Percentiles rank a stretch among this genome's conserved stretches.
phyloP scores from a whole-genome alignment of 2,888 invertebrate species.

The Oligia latruncula region DNA sequence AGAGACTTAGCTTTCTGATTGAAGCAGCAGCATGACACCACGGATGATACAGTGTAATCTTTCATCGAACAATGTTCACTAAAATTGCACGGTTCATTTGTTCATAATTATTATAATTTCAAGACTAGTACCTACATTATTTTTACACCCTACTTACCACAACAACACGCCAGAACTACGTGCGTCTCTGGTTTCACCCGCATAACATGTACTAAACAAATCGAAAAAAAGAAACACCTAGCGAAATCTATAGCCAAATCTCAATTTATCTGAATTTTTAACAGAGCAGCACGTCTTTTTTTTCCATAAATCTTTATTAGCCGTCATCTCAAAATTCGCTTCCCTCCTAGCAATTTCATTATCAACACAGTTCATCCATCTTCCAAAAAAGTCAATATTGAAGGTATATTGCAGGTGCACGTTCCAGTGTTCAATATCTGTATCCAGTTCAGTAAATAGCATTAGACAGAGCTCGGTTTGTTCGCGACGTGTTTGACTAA shows the following conservation, averaged over 20 bases:
- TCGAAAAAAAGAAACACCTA: neutral
- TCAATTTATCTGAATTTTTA: neutral
- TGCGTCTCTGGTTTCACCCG: neutral
- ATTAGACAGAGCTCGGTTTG: constrained; percentile 75
- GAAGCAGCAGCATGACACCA: neutral
- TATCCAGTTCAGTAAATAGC: constrained; percentile 71
- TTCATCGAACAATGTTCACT: neutral
- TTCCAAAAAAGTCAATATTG: neutral
- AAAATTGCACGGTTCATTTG: neutral
- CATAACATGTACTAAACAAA: neutral
- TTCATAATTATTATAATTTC: neutral
- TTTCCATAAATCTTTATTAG: neutral
- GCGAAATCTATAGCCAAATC: neutral
- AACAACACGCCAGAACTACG: neutral
- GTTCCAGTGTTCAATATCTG: constrained; percentile 62
- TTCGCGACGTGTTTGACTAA: constrained; percentile 74
- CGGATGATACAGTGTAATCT: neutral
- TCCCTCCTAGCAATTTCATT: neutral
- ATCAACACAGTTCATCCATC: neutral
- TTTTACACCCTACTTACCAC: neutral
- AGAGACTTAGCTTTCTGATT: neutral
- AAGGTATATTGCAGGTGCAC: constrained; percentile 12
- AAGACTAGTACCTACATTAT: neutral
- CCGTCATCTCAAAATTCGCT: neutral
- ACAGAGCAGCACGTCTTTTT: neutral